Evolutionary conservation across 2,113 vertebrate species (phyloP).

Genomic region (Bubo blakistoni): DNA sequence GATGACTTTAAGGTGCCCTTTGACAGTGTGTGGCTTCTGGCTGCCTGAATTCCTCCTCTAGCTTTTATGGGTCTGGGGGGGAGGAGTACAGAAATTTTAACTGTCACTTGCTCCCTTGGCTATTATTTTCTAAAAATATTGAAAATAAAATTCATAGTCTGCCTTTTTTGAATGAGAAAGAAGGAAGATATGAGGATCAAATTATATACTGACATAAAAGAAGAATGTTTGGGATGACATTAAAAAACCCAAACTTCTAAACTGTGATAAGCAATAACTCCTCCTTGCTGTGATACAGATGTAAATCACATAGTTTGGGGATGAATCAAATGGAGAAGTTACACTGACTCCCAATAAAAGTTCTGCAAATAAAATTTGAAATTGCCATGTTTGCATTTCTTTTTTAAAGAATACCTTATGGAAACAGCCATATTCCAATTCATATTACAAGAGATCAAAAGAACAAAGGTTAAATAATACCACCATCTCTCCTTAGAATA

Average conservation of each 20-base stretch:
- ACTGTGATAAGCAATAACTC: neutral
- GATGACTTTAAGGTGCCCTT: neutral
- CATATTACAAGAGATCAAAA: neutral
- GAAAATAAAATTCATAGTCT: neutral
- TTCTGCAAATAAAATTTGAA: neutral
- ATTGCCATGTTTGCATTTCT: neutral
- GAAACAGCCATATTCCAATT: neutral
- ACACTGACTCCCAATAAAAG: neutral
- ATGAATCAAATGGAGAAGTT: conserved; percentile 21
- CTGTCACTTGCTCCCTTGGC: neutral
- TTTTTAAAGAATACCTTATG: neutral
- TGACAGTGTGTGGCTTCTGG: neutral
- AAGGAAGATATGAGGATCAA: conserved; percentile 1
- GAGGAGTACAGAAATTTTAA: neutral
- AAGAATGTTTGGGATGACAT: neutral
- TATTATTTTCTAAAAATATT: neutral
- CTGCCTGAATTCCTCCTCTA: neutral
- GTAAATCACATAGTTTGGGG: neutral
- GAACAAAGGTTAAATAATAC: neutral
- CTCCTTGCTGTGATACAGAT: conserved; percentile 5
- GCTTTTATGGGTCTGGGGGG: neutral
- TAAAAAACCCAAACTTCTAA: neutral
- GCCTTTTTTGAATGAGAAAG: neutral
- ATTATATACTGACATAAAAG: neutral
- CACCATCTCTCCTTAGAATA: neutral